Evolutionary conservation across 2,797 vertebrate genomes (phyloP).

Genomic region (Pseudochirops cupreus): DNA sequence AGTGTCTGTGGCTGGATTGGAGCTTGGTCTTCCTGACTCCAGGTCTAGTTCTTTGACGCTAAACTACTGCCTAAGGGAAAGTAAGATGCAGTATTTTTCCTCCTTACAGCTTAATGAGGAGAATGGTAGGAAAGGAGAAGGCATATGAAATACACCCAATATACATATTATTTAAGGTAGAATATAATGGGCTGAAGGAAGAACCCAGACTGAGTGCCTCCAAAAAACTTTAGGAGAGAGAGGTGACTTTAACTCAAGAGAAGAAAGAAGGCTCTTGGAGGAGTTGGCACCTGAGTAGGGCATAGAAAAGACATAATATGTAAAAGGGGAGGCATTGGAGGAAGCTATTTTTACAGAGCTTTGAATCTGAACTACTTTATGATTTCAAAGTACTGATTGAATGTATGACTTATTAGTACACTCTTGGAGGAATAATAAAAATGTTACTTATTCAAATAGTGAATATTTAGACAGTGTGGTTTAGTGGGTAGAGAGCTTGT

Average conservation of each 20-base stretch:
- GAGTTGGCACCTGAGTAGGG: background rate
- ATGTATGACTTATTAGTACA: slow-evolving; percentile 58
- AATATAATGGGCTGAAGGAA: background rate
- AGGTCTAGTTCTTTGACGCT: too few relatives aligned
- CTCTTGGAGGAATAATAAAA: slow-evolving; percentile 68
- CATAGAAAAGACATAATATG: background rate
- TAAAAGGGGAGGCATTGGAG: slow-evolving; percentile 29
- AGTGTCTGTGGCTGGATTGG: background rate
- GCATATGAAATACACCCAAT: background rate
- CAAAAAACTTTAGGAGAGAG: background rate
- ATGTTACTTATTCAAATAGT: slow-evolving; percentile 41
- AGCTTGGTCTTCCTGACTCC: background rate
- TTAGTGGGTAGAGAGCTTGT: background rate
- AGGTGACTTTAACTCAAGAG: background rate
- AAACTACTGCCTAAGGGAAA: background rate
- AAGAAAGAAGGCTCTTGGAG: background rate
- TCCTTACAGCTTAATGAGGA: background rate
- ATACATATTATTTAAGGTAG: background rate
- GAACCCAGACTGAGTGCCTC: background rate
- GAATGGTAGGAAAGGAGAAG: background rate
- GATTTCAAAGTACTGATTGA: slow-evolving; percentile 68
- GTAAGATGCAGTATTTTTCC: background rate
- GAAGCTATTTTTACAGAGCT: slow-evolving; percentile 36
- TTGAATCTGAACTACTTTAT: slow-evolving; percentile 50
- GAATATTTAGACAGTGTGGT: background rate